Conservation (phyloP, 2,797 vertebrate species). For the Trematomus bernacchii region DNA sequence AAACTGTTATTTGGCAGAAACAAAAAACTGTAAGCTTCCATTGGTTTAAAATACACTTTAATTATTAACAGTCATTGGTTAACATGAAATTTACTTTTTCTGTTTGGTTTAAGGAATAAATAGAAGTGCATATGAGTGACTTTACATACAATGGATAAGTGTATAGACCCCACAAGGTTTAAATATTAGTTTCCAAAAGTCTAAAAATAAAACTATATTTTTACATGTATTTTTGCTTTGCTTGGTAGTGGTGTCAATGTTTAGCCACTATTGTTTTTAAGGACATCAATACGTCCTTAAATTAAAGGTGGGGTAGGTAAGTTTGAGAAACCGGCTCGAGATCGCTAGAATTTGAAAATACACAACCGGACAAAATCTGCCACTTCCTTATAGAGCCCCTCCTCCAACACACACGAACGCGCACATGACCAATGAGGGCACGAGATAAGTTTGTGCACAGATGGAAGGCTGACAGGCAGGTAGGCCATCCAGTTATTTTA, state of each 20-base stretch:
- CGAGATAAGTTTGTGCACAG: no score
- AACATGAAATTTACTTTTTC: conserved; percentile 55
- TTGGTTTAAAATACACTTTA: conserved; percentile 60
- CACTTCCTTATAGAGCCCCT: no score
- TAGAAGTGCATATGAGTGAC: conserved; percentile 47
- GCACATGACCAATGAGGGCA: no score
- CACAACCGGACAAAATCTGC: no score
- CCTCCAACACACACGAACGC: no score
- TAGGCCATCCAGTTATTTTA: no score
- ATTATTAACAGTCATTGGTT: conserved; percentile 76
- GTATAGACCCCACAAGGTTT: conserved; percentile 7
- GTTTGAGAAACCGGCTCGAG: no score
- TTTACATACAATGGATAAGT: conserved; percentile 18
- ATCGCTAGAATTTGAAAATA: no score
- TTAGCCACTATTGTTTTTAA: neutral
- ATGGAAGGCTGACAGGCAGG: no score
- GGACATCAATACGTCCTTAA: neutral
- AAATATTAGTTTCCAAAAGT: neutral
- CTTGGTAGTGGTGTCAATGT: neutral
- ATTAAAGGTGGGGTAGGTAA: no score
- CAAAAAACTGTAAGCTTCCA: neutral
- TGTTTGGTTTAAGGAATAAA: conserved; percentile 41
- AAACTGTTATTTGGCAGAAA: no score
- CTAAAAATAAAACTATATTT: neutral
- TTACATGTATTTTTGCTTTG: neutral